Percentiles rank a stretch among this genome's conserved stretches.
Conservation (phyloP, 2,113 vertebrate species). For the Coturnix japonica region DNA sequence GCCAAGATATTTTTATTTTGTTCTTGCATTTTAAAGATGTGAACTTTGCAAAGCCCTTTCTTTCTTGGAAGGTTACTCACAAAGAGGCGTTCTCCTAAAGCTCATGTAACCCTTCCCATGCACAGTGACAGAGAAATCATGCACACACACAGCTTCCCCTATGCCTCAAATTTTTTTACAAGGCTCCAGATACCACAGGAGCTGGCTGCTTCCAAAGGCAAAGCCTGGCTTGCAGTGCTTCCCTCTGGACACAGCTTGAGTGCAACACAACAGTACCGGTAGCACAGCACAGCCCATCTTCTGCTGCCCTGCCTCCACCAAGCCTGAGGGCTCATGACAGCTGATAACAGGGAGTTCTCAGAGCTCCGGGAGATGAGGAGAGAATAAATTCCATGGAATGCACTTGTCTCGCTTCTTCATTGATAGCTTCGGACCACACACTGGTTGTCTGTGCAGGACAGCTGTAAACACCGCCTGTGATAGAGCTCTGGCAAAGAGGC, state of each 20-base stretch:
- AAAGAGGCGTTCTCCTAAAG: background rate
- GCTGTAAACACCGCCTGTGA: slow-evolving; percentile 61
- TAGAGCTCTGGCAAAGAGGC: slow-evolving; percentile 57
- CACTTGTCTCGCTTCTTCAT: slow-evolving; percentile 39
- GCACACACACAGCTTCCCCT: background rate
- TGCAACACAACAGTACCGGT: background rate
- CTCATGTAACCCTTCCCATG: background rate
- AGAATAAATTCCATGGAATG: background rate
- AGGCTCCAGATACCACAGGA: background rate
- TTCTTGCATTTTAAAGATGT: background rate
- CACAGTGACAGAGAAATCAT: background rate
- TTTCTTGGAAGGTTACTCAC: background rate
- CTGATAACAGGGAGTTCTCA: background rate
- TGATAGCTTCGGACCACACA: slow-evolving; percentile 64
- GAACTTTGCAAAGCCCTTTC: background rate
- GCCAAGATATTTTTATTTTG: background rate
- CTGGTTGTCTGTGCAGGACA: slow-evolving; percentile 29
- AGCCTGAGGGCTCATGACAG: background rate
- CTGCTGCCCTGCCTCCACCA: background rate
- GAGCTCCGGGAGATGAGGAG: background rate
- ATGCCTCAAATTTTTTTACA: background rate
- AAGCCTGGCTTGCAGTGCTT: background rate
- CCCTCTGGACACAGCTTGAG: background rate
- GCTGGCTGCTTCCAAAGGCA: background rate
- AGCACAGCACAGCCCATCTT: background rate